Evolutionary conservation across 2,888 invertebrate species (phyloP), one percentile per base, ranked within the genome.

Genomic region (Pachycephus smyrnensis): DNA sequence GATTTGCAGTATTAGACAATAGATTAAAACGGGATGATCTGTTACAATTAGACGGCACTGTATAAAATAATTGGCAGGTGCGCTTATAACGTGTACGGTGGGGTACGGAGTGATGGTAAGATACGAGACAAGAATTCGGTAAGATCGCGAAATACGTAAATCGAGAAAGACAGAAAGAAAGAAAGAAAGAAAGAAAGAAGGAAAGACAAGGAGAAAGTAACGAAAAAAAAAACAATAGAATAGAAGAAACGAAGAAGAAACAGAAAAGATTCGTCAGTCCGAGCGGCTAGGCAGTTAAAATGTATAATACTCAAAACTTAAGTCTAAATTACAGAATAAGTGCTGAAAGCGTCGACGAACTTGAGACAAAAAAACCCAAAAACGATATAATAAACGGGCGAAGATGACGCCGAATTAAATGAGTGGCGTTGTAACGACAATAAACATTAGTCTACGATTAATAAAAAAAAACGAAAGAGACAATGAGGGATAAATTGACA

Each of bases 151-250:
- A 75, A 37, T 12, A 55, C 40, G 12, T 35, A 35, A 77, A 55
- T 23, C n/a, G 33, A 23, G 37, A 73, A 37, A 30, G 40, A 40
- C 68, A 77, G 77, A 75, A 73, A 37, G 73, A 15, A 32, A 55
- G 68, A 68, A 55, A 30, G 40, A 40, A 71, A 77, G 77, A 75
- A 73, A 37, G 73, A 15, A 32, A 55, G 68, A 68, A 55, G 69
- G 40, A n/a, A 77, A 73, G 55, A 78, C 23, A 77, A 79, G 74
- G 80, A 80, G 80, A 76, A 35, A 35, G 6, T 2, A 69, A 11
- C 69, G 69, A 69, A 69, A 76, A 76, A 12, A 77, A 36, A 77
- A 35, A 35, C 69, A 40, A 74, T 4, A 11, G n/a, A 36, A 35
- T 75, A 35, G 40, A 75, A 75, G 31, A 75, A 73, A 77, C 6